Percentiles rank a stretch among this genome's conserved stretches.
phyloP scores from a whole-genome alignment of 1,140 invertebrate species.

The Microplitis demolitor region DNA sequence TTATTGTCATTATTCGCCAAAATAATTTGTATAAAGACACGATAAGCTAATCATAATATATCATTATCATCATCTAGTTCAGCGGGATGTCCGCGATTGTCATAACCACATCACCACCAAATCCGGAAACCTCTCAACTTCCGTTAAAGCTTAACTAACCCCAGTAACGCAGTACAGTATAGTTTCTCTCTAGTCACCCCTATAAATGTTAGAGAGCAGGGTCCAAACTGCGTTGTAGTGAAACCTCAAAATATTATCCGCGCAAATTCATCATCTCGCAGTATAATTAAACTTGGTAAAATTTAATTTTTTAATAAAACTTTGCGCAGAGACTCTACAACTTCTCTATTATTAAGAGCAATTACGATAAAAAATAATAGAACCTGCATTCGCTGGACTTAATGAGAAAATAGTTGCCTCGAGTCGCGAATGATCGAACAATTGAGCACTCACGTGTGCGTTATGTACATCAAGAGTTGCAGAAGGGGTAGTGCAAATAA shows the following conservation, averaged over 20 bases:
- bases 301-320: too few relatives aligned
- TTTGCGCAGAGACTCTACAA: too few relatives aligned
- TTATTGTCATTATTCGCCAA: too few relatives aligned
- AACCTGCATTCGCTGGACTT: background rate
- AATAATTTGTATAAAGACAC: conserved; percentile 27
- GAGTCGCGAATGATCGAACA: conserved; percentile 12
- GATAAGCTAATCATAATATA: conserved; percentile 54
- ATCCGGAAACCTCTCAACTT: conserved; percentile 40
- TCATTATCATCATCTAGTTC: conserved; percentile 26
- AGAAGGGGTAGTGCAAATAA: background rate
- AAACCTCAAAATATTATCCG: too few relatives aligned
- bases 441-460: conserved; percentile 19
- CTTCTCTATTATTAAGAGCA: too few relatives aligned
- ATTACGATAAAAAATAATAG: background rate
- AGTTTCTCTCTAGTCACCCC: background rate
- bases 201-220: too few relatives aligned
- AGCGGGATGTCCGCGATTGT: background rate
- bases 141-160: background rate
- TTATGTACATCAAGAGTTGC: background rate
- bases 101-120: conserved; percentile 26
- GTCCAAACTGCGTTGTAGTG: too few relatives aligned
- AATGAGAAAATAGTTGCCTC: conserved; percentile 21
- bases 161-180: too few relatives aligned
- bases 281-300: too few relatives aligned
- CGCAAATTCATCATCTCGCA: too few relatives aligned